Base-by-base conservation (phyloP, 2,888 invertebrate species). In the Theretra japonica region DNA sequence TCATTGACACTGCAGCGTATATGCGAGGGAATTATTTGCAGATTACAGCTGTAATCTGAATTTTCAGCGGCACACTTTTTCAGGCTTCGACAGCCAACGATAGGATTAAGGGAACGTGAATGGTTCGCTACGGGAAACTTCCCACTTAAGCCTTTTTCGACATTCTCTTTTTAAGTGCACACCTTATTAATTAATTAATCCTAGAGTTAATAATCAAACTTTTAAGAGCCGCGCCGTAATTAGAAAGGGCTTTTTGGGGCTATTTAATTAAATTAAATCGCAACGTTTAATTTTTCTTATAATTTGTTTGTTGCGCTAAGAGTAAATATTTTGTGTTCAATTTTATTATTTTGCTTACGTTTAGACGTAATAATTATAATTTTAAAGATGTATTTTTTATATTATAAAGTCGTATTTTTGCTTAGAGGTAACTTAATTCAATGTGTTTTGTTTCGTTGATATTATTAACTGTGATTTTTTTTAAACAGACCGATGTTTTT, bases 151-250 rank as follows among this genome's bases (percentile, higher is more conserved):
- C 88, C 88, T 90, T 92, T 90, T 86, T 82, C 82, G 77, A 79
- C 73, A 82, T 83, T 84, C 84, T 79, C 79, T 86, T 86, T 78
- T 88, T 88, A 86, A 89, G 87, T 90, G 86, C 86, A 82, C 86
- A 87, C 88, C 88, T 92, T 89, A 89, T 89, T 92, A 92, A 92
- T 91, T 92, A 91, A 91, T 90, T 86, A 87, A 88, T 82, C 78
- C 78, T 79, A 80, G 83, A 81, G 84, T 86, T 86, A 78, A 80
- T 85, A 86, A 84, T 83, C 76, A 80, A 84, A 88, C 83, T 86
- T 87, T 83, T 77, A 77, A 80, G 79, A 79, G 82, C 76, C 78
- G 82, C 77, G 79, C 82, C 74, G 75, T 75, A 76, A 80, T 80
- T 83, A 76, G 75, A 77, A 79, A 80, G 74, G 80, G 78, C 76